Conservation (phyloP, 2,113 vertebrate species). For the Austrofundulus limnaeus region DNA sequence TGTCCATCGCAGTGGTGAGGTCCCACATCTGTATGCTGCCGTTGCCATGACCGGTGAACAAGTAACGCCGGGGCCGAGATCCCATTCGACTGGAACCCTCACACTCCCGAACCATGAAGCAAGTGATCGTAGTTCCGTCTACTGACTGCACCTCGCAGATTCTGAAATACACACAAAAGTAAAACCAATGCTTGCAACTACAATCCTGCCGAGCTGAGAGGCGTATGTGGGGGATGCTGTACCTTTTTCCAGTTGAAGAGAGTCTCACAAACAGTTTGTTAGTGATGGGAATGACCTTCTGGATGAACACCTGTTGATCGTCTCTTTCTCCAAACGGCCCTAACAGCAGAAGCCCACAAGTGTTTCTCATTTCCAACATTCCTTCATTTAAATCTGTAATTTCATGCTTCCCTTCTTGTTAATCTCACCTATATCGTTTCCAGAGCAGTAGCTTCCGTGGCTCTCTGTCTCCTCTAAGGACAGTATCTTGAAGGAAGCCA, state of each 20-base stretch:
- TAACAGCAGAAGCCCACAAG: slow-evolving; percentile 49
- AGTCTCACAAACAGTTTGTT: slow-evolving; percentile 95
- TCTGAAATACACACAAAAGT: slow-evolving; percentile 64
- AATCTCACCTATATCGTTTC: slow-evolving; percentile 92
- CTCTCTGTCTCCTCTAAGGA: slow-evolving; percentile 95
- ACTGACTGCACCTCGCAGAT: slow-evolving; percentile 98
- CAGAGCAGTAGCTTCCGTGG: slow-evolving; percentile 92
- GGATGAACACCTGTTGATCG: slow-evolving; percentile 97
- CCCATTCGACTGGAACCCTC: slow-evolving; percentile 98
- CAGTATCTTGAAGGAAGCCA: slow-evolving; percentile 96
- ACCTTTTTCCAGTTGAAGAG: slow-evolving; percentile 97
- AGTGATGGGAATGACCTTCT: slow-evolving; percentile 97
- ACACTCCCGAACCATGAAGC: slow-evolving; percentile 94
- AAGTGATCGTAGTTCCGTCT: slow-evolving; percentile 92
- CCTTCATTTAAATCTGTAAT: too few species aligned
- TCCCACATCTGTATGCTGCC: slow-evolving; percentile 99
- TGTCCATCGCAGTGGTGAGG: slow-evolving; percentile 97
- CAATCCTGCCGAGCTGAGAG: not conserved
- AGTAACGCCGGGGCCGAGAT: slow-evolving; percentile 91
- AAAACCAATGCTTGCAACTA: not conserved
- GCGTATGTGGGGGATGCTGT: slow-evolving; percentile 13
- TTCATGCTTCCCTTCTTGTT: not conserved
- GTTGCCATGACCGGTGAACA: slow-evolving; percentile 95
- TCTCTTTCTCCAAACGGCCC: slow-evolving; percentile 97
- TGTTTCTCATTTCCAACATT: not conserved